Evolutionary conservation across 2,113 vertebrate genomes (phyloP).

Genomic region (Pterophyllum scalare): DNA sequence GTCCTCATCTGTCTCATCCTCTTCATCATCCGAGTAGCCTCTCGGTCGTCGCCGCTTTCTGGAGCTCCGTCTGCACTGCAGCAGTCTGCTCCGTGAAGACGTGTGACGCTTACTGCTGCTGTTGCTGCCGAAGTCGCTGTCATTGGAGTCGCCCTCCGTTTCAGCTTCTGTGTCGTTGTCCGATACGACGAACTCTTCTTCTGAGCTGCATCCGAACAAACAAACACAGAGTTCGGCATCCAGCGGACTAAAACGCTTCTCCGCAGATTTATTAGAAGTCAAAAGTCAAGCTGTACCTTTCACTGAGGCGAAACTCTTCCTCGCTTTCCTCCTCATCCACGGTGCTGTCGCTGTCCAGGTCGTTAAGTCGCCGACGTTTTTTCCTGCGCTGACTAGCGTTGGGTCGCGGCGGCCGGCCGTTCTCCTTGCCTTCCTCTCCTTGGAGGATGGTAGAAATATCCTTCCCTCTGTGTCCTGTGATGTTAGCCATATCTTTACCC

Average conservation of each 20-base stretch:
- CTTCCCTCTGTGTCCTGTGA: slow-evolving; percentile 94
- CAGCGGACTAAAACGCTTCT: background rate
- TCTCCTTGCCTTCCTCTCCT: slow-evolving; percentile 90
- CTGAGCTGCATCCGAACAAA: slow-evolving; percentile 81
- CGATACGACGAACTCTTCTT: slow-evolving; percentile 89
- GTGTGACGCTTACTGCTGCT: slow-evolving; percentile 70
- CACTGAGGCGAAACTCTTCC: slow-evolving; percentile 94
- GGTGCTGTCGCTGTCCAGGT: slow-evolving; percentile 95
- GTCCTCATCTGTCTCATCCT: slow-evolving; percentile 86
- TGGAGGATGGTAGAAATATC: slow-evolving; percentile 95
- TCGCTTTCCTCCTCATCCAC: slow-evolving; percentile 96
- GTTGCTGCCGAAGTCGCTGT: slow-evolving; percentile 84
- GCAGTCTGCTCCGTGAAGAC: slow-evolving; percentile 16
- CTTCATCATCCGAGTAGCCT: slow-evolving; percentile 95
- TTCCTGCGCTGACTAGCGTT: slow-evolving; percentile 83
- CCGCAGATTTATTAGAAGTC: background rate
- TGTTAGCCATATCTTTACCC: slow-evolving; percentile 98
- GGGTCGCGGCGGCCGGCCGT: slow-evolving; percentile 83
- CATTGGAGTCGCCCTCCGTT: slow-evolving; percentile 83
- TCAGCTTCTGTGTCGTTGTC: slow-evolving; percentile 91
- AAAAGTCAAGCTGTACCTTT: slow-evolving; percentile 79
- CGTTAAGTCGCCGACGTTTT: slow-evolving; percentile 95
- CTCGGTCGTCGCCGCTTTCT: slow-evolving; percentile 83
- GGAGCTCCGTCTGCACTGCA: slow-evolving; percentile 73
- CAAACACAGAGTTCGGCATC: background rate